phyloP scores from a whole-genome alignment of 2,797 vertebrate genomes.

The Acipenser ruthenus region DNA sequence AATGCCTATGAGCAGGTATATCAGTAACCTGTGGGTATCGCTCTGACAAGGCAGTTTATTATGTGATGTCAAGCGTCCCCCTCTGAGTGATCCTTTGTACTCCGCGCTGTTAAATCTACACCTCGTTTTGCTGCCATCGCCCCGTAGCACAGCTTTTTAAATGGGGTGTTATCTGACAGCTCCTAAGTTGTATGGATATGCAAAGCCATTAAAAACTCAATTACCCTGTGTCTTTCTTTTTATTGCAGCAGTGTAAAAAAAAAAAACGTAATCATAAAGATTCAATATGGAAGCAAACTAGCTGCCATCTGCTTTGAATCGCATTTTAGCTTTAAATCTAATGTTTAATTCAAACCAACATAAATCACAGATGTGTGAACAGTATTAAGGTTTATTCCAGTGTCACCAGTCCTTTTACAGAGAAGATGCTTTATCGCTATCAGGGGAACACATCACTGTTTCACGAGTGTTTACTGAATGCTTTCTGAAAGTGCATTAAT shows the following conservation, averaged over 20 bases:
- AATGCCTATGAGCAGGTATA: background rate
- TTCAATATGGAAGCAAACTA: slow-evolving; percentile 75
- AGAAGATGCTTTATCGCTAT: slow-evolving; percentile 32
- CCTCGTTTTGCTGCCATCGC: slow-evolving; percentile 15
- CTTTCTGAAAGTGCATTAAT: slow-evolving; percentile 4
- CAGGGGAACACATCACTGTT: slow-evolving; percentile 12
- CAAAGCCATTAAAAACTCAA: slow-evolving; percentile 83
- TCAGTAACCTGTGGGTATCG: slow-evolving; percentile 6
- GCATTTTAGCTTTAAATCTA: slow-evolving; percentile 42
- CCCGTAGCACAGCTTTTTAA: slow-evolving; percentile 28
- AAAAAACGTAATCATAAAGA: slow-evolving; percentile 63
- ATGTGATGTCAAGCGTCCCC: slow-evolving; percentile 14
- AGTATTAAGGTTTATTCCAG: slow-evolving; percentile 48
- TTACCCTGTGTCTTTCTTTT: slow-evolving; percentile 50
- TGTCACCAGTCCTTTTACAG: slow-evolving; percentile 38
- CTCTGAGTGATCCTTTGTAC: slow-evolving; percentile 14
- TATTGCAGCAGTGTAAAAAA: slow-evolving; percentile 57
- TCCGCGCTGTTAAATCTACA: slow-evolving; percentile 8
- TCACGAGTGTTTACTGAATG: background rate
- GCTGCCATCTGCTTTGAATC: slow-evolving; percentile 53
- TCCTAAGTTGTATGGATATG: slow-evolving; percentile 47
- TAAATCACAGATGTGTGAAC: slow-evolving; percentile 37
- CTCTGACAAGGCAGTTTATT: slow-evolving; percentile 14
- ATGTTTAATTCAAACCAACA: slow-evolving; percentile 46
- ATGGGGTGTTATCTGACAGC: slow-evolving; percentile 42